Conservation (phyloP, 2,888 invertebrate genomes). For the Diaperis boleti region DNA sequence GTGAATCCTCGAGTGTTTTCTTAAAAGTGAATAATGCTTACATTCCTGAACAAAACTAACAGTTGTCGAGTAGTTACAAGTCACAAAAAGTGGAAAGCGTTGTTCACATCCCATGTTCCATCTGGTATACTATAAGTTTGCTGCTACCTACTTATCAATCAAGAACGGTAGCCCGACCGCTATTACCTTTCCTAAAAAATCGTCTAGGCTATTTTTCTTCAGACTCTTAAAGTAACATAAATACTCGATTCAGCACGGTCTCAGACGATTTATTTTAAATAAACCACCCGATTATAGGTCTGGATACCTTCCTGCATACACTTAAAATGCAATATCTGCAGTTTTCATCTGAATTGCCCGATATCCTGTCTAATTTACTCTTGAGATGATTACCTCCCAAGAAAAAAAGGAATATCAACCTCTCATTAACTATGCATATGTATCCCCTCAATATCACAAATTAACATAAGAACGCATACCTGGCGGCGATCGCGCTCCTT, state of each 20-base stretch:
- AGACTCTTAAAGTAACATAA: background rate
- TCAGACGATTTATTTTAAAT: conserved; percentile 9
- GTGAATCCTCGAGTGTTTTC: background rate
- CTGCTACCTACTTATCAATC: background rate
- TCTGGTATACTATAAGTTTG: background rate
- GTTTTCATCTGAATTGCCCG: conserved; percentile 40
- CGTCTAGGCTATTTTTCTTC: background rate
- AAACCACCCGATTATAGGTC: conserved; percentile 4
- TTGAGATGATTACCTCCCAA: conserved; percentile 46
- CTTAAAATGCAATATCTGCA: conserved; percentile 37
- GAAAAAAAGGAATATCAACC: conserved; percentile 48
- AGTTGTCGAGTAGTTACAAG: background rate
- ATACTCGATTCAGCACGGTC: background rate
- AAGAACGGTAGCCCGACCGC: background rate
- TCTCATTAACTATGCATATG: conserved; percentile 54
- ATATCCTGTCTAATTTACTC: conserved; percentile 49
- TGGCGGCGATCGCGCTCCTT: conserved; percentile 29
- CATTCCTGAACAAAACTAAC: background rate
- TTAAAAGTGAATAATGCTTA: background rate
- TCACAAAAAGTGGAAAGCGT: background rate
- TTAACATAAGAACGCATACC: conserved; percentile 53
- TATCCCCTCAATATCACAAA: conserved; percentile 47
- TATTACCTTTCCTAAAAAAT: background rate
- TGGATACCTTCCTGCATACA: conserved; percentile 11
- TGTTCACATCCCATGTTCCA: background rate